A percentile compares a stretch with the other conserved stretches of the same genome.
Conservation (phyloP, 2,888 invertebrate species). For the Pammene aurita region DNA sequence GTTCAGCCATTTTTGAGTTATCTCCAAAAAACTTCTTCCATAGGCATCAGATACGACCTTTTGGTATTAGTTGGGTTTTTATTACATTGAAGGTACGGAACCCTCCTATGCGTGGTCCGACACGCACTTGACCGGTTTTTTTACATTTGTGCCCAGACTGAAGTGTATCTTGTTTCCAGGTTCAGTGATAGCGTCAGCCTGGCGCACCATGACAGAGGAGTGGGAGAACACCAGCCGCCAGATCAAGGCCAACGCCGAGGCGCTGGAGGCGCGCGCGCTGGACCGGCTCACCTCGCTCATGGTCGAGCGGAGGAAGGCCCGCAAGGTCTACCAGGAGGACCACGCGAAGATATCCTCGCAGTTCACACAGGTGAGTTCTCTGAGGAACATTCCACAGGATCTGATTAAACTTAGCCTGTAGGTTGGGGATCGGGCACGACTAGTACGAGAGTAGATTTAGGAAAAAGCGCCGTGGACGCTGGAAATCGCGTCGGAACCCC, state of each 20-base stretch:
- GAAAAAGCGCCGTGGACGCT: neutral
- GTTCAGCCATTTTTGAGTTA: no score
- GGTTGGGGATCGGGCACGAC: no score
- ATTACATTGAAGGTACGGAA: no score
- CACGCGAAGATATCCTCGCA: constrained; percentile 92
- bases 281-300: constrained; percentile 92
- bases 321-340: constrained; percentile 95
- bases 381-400: neutral
- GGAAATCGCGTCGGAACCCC: neutral
- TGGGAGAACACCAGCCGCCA: constrained; percentile 93
- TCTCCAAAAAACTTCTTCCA: no score
- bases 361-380: constrained; percentile 87
- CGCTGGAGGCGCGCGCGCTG: constrained; percentile 90
- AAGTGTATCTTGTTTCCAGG: constrained; percentile 60
- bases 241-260: constrained; percentile 93
- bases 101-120: no score
- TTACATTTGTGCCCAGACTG: neutral
- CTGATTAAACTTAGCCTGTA: no score
- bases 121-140: no score
- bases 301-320: constrained; percentile 92
- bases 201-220: constrained; percentile 95
- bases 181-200: constrained; percentile 87
- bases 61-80: no score
- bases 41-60: no score
- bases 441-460: no score